phyloP scores from a whole-genome alignment of 2,113 vertebrate genomes.

The Chitala chitala region DNA sequence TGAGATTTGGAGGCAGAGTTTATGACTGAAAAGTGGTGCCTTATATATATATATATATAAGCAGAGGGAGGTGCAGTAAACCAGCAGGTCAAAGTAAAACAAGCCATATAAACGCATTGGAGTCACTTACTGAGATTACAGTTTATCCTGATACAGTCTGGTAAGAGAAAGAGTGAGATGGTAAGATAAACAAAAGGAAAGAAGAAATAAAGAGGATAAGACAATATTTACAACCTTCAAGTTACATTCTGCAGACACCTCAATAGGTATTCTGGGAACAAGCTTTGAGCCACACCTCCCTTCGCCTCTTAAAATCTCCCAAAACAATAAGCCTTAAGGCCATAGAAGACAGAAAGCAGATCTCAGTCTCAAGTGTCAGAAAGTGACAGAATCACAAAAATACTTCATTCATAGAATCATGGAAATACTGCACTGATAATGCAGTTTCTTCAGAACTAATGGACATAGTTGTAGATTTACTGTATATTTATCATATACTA shows the following conservation, averaged over 20 bases:
- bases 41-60: too few relatives aligned
- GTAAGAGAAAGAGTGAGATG: slow-evolving; percentile 76
- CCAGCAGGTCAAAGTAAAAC: slow-evolving; percentile 39
- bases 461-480: too few relatives aligned
- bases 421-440: too few relatives aligned
- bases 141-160: slow-evolving; percentile 96
- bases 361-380: too few relatives aligned
- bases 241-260: slow-evolving; percentile 81
- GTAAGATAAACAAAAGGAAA: slow-evolving; percentile 62
- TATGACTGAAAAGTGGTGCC: too few relatives aligned
- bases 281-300: slow-evolving; percentile 69
- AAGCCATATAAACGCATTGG: slow-evolving; percentile 54
- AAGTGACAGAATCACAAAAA: too few relatives aligned
- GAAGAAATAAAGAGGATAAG: slow-evolving; percentile 52
- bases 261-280: slow-evolving; percentile 79
- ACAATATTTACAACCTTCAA: slow-evolving; percentile 91
- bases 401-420: too few relatives aligned
- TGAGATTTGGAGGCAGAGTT: too few relatives aligned
- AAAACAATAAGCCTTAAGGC: slow-evolving; percentile 37
- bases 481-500: too few relatives aligned
- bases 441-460: too few relatives aligned
- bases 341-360: slow-evolving; percentile 41
- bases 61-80: not conserved
- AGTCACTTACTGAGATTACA: slow-evolving; percentile 91
- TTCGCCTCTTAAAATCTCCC: slow-evolving; percentile 32